Evolutionary conservation across 2,113 vertebrate species (phyloP), one percentile per base, ranked within the genome.

Genomic region (Choloepus hoffmanni): DNA sequence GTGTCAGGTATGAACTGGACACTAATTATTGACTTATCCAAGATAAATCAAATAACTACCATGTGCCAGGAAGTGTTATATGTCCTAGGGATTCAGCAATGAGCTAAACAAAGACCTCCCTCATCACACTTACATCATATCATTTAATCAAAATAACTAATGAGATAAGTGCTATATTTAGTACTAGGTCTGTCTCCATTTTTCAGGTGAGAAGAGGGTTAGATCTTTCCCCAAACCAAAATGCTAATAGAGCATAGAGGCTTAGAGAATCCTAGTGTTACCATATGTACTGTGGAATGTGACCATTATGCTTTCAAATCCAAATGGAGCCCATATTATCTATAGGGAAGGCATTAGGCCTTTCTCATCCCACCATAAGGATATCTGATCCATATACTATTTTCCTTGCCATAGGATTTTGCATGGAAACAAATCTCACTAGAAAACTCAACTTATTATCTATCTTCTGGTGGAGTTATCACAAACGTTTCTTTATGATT

Each of bases 321-420:
- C 9, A 74, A 92, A 81, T 55, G 15, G 28, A 89, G 70, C 5
- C 23, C 12, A n/a, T 36, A 50, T 40, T 11, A 92, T 36, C 33
- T 43, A 74, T 40, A 84, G 45, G 45, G 55, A 79, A 94, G 55
- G 55, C 8, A n/a, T 45, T 45, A n/a, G 50, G 3, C 15, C 14
- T 58, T 89, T 91, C 36, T 89, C 36, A 63, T 14, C 1, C 36
- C 16, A 77, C 24, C 21, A 91, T 53, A 26, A 85, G 7, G 11
- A 48, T 30, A 33, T 19, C 40, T 1, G 3, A 72, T 65, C 74
- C 28, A 86, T 12, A 85, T 30, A 7, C 67, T 78, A 43, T 36
- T 74, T 89, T 95, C 48, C 28, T 92, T 95, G 23, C 48, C 76
- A 63, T 18, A 70, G 30, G n/a, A 93, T n/a, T 88, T 23, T 55